These are phyloP conservation scores for Erynnis tages DNA, from an alignment of 2,888 invertebrate species.

Conservation along the genomic window DNA sequence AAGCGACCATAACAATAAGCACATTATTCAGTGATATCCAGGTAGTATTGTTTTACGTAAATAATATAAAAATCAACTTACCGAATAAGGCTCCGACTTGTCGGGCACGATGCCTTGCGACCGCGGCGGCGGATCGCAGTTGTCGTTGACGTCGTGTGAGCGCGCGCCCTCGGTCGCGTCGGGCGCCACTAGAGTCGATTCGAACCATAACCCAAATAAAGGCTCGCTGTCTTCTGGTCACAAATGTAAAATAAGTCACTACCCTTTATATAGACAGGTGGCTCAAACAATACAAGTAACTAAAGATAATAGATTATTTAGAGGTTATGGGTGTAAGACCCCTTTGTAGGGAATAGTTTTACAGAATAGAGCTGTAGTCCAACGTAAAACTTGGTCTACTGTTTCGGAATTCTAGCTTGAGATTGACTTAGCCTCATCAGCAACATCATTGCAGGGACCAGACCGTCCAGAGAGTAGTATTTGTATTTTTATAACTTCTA, in stretches of 20 bases:
- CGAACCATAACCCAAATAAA: slow-evolving; percentile 95
- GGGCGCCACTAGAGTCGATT: slow-evolving; percentile 93
- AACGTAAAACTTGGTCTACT: no score
- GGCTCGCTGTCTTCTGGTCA: slow-evolving; percentile 89
- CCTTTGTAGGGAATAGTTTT: no score
- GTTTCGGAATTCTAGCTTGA: no score
- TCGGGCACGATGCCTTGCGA: slow-evolving; percentile 74
- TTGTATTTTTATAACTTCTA: no score
- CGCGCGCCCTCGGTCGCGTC: slow-evolving; percentile 83
- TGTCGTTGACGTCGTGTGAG: slow-evolving; percentile 62
- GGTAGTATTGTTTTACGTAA: neutral
- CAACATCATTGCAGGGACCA: no score
- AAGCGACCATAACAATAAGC: neutral
- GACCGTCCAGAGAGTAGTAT: no score
- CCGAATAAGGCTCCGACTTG: slow-evolving; percentile 77
- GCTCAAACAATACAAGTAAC: no score
- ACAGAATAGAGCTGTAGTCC: no score
- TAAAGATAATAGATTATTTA: no score
- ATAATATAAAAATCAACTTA: slow-evolving; percentile 41
- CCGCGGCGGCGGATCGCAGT: slow-evolving; percentile 67
- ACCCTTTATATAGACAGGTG: slow-evolving; percentile 11
- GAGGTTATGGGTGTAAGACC: no score
- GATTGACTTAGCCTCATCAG: no score
- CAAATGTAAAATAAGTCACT: slow-evolving; percentile 26
- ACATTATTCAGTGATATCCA: no score